These are phyloP conservation scores for Dicaeum eximium DNA, from an alignment of 2,113 vertebrate species.

Conservation along the genomic window DNA sequence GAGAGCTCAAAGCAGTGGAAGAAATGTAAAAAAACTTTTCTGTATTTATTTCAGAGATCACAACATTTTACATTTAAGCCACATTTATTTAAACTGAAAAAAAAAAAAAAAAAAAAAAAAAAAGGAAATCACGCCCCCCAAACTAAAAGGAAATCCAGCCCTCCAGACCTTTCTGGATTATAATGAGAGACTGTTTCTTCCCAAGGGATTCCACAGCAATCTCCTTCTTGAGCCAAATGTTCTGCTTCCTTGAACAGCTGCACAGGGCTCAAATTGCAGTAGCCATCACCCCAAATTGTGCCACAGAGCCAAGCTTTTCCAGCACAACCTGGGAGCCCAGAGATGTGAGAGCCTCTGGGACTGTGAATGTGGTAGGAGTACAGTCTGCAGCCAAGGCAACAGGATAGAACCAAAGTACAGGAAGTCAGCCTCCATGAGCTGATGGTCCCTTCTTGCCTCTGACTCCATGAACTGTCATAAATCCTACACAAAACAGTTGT, in stretches of 20 bases:
- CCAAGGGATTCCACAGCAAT: background rate
- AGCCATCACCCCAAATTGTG: background rate
- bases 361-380: background rate
- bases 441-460: background rate
- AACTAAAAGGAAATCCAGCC: background rate
- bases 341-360: background rate
- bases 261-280: background rate
- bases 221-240: background rate
- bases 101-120: too few species aligned
- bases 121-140: too few species aligned
- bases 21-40: background rate
- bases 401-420: background rate
- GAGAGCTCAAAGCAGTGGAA: background rate
- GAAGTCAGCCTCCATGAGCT: background rate
- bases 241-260: background rate
- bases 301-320: background rate
- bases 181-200: background rate
- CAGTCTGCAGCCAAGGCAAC: background rate
- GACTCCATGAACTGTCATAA: background rate
- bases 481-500: background rate
- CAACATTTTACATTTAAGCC: background rate
- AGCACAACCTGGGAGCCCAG: background rate
- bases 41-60: background rate
- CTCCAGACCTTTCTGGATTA: background rate
- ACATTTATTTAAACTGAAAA: background rate